Evolutionary conservation across 2,113 vertebrate genomes (phyloP).

Genomic region (Lasiurus cinereus): DNA sequence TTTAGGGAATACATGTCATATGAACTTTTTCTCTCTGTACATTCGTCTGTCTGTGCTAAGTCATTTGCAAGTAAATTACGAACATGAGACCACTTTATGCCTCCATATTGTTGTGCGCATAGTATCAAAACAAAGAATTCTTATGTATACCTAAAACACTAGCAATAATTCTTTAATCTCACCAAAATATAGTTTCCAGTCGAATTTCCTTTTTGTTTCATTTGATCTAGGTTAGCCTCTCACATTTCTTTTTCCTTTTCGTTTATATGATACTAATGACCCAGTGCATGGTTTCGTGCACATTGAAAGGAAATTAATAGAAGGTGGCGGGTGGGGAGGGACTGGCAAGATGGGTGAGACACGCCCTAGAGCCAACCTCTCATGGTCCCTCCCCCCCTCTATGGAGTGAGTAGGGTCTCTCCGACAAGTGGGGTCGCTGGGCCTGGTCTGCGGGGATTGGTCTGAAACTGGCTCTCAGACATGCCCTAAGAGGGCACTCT

Average conservation of each 20-base stretch:
- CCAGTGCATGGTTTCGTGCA: too few relatives aligned
- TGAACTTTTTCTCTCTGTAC: neutral
- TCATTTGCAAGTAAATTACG: neutral
- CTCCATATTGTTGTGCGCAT: neutral
- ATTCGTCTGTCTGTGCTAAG: neutral
- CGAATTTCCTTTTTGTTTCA: neutral
- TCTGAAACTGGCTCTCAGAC: too few relatives aligned
- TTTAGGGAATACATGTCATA: neutral
- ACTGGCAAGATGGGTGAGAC: too few relatives aligned
- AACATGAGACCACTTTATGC: neutral
- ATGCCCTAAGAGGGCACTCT: too few relatives aligned
- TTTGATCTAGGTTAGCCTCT: neutral
- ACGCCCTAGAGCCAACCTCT: too few relatives aligned
- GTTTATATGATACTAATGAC: too few relatives aligned
- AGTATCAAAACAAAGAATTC: neutral
- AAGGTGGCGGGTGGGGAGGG: too few relatives aligned
- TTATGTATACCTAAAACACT: neutral
- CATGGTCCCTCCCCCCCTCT: too few relatives aligned
- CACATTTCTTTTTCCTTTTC: neutral
- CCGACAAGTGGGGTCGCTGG: too few relatives aligned
- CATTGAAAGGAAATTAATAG: too few relatives aligned
- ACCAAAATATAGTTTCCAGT: neutral
- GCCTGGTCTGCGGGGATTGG: too few relatives aligned
- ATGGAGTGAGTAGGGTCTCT: too few relatives aligned
- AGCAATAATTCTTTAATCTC: neutral